Base-by-base conservation (phyloP, 2,113 vertebrate species). In the Tragelaphus strepsiceros region DNA sequence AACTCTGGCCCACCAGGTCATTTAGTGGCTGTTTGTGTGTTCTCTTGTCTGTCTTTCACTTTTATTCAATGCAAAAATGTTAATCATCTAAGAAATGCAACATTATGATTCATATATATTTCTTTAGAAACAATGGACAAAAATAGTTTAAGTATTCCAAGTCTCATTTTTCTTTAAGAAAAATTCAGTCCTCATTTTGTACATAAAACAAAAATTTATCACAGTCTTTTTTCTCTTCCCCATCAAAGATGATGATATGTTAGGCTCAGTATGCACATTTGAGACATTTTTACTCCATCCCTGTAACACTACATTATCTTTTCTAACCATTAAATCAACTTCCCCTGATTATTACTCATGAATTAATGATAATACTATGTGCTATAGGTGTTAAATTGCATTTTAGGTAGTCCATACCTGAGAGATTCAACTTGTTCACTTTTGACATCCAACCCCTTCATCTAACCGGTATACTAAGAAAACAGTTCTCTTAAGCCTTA, bases 381-480 rank as follows among this genome's bases (percentile, higher is more conserved):
- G 88, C 96, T 98, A 95, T 98, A 98, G 98, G 97, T 98, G 97
- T 93, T 97, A 96, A 98, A 98, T 98, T 99, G 98, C 98, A 98
- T 97, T 97, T 91, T 92, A 93, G 97, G 96, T 82, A 96, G 85
- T 85, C 96, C 98, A 97, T 98, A 98, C 98, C 98, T 99, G 98
- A 97, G 97, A 98, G 91, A 67, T 87, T 43, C 94, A 97, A 98
- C 98, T 97, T 94, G 85, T 56, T 80, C 94, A 90, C 35, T 92
- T 92, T 94, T 88, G 46, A 92, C 80, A 71, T 91, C 64, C 98
- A 96, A 97, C 61, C 85, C 71, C 94, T 93, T 95, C 96, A 78
- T 97, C 96, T 99, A 99, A 99, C 98, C 99, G 98, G 98, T 96
- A 98, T 96, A 59, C 84, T 98, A 98, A 99, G 97, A 98, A 64